Evolutionary conservation across 2,888 invertebrate genomes (phyloP).

Genomic region (Rhamphomyia laevipes): DNA sequence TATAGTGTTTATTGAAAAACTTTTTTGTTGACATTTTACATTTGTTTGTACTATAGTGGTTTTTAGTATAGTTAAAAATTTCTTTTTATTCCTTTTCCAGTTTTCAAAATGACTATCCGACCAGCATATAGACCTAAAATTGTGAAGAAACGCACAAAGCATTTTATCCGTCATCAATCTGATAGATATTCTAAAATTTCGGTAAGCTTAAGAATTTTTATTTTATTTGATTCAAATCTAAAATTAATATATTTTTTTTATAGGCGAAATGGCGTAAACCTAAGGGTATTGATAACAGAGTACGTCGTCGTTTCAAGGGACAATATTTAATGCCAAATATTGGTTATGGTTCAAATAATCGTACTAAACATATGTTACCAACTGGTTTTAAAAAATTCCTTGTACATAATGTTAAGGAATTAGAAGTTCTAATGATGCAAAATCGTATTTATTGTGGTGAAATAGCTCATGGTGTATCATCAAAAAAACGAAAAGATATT

Average conservation of each 20-base stretch:
- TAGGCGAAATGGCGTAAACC: slow-evolving; percentile 98
- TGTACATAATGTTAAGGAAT: slow-evolving; percentile 81
- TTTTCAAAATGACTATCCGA: slow-evolving; percentile 67
- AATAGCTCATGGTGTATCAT: slow-evolving; percentile 94
- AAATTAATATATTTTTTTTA: slow-evolving; percentile 20
- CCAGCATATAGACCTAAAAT: slow-evolving; percentile 82
- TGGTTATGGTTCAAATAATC: slow-evolving; percentile 94
- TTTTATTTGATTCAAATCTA: neutral
- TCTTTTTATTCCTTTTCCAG: neutral
- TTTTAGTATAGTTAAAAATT: neutral
- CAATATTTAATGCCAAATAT: slow-evolving; percentile 98
- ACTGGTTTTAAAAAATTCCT: slow-evolving; percentile 96
- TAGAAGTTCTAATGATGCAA: slow-evolving; percentile 98
- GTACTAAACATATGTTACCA: slow-evolving; percentile 92
- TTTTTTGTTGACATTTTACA: neutral
- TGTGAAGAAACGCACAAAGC: slow-evolving; percentile 95
- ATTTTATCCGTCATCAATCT: slow-evolving; percentile 96
- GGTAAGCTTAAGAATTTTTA: slow-evolving; percentile 41
- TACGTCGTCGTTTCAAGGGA: slow-evolving; percentile 97
- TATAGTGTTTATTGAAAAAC: neutral
- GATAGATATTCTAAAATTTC: slow-evolving; percentile 94
- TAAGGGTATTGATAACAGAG: slow-evolving; percentile 99
- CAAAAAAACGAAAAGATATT: slow-evolving; percentile 93
- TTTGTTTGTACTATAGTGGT: neutral
- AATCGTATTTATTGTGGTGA: slow-evolving; percentile 96